Base-by-base conservation (phyloP, 2,797 vertebrate species). In the Myotis myotis region DNA sequence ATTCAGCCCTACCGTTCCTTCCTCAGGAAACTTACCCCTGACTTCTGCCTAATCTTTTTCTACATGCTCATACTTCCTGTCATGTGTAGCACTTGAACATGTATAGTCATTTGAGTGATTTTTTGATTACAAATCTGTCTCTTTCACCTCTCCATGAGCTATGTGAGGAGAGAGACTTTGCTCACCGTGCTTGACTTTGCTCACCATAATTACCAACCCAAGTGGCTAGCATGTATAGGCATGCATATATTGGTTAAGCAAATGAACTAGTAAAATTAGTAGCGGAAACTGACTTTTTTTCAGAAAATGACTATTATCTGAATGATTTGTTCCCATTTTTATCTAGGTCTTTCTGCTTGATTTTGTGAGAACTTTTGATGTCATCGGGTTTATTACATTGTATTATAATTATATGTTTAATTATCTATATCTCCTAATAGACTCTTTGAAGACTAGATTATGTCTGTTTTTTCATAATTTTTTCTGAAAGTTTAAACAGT, bases 391-490 rank as follows among this genome's bases (percentile, higher is more conserved):
- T 90, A 60, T 82, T 75, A 74, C 5, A 64, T 83, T 79, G 30
- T 86, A n/a, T 95, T 83, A 86, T 71, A 92, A 94, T 62, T 30
- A 62, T 62, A 62, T 90, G 70, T 57, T 96, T 94, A 87, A 84
- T 87, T 95, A 88, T 81, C 44, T 74, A 5, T 53, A 20, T 88
- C 49, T 75, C 44, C 19, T 51, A 78, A 70, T 66, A 90, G 19
- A 78, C n/a, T 89, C 84, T 92, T 68, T 81, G 25, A 74, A 94
- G 23, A 85, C 38, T 89, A 36, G 28, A 10, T 84, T 88, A 28
- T 84, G 1, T 64, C 36, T 90, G 2, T 62, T 92, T 94, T 82
- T 89, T 93, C 20, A 87, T 66, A 30, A 60, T 81, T 92, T 62
- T 66, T 57, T 57, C 20, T 12, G 1, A 62, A 62, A 62, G 25